A percentile compares a stretch with the other conserved stretches of the same genome.
Conservation (phyloP, 2,888 invertebrate genomes). For the Noctua janthe region DNA sequence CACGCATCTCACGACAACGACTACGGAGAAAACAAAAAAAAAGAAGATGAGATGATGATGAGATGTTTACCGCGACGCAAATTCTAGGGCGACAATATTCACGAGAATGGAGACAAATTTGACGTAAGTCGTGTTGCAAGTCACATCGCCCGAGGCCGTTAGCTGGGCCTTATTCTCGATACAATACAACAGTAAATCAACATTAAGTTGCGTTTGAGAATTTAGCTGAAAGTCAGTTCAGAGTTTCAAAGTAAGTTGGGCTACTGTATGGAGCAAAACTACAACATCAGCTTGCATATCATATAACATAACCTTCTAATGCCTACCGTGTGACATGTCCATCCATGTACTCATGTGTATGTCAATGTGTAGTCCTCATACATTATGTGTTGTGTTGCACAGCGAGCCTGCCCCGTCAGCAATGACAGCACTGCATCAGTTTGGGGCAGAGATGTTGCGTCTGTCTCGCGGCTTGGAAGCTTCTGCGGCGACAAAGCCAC, state of each 20-base stretch:
- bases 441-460: constrained; percentile 96
- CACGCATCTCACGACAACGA: neutral
- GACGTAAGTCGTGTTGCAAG: neutral
- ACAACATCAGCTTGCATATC: constrained; percentile 59
- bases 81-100: neutral
- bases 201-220: neutral
- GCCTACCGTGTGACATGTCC: constrained; percentile 52
- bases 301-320: constrained; percentile 51
- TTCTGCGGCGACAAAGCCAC: constrained; percentile 89
- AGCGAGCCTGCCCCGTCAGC: constrained; percentile 94
- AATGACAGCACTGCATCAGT: constrained; percentile 96
- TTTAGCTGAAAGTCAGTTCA: neutral
- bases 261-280: constrained; percentile 32
- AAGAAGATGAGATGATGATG: neutral
- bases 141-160: neutral
- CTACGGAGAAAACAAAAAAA: neutral
- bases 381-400: constrained; percentile 88
- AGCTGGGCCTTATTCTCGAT: neutral
- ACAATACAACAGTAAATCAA: neutral
- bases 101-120: neutral
- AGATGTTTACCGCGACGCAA: neutral
- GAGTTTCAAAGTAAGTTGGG: neutral
- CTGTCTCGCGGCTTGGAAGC: constrained; percentile 95
- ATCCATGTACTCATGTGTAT: constrained; percentile 69
- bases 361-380: constrained; percentile 81